Conservation (phyloP, 2,797 vertebrate species). For the Sebastolobus altivelis region DNA sequence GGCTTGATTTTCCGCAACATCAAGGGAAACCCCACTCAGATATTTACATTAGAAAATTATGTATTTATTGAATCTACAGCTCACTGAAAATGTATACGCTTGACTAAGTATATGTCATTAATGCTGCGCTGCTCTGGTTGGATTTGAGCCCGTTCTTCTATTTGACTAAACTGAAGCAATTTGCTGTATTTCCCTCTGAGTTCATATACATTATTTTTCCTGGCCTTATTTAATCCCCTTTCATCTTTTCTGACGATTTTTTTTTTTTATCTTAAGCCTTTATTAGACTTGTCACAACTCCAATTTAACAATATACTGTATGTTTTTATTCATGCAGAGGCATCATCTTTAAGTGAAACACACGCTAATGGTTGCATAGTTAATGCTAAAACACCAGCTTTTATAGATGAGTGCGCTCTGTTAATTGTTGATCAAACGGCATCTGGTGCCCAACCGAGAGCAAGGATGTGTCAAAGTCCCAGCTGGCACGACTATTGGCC, state of each 20-base stretch:
- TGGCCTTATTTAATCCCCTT: conserved; percentile 7
- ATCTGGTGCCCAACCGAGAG: conserved; percentile 56
- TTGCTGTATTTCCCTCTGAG: conserved; percentile 29
- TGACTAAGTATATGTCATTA: conserved; percentile 44
- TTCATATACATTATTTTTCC: conserved; percentile 20
- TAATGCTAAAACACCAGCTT: conserved; percentile 46
- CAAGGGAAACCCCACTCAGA: conserved; percentile 41
- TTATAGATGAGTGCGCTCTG: conserved; percentile 44
- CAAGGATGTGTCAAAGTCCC: conserved; percentile 48
- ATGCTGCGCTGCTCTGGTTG: conserved; percentile 37
- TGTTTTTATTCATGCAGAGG: conserved; percentile 32
- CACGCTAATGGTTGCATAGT: conserved; percentile 24
- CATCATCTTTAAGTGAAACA: not conserved
- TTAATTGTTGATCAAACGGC: conserved; percentile 70
- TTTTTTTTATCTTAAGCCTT: not conserved
- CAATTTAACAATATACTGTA: not conserved
- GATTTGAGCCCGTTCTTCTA: conserved; percentile 25
- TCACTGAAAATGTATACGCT: conserved; percentile 38
- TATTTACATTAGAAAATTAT: conserved; percentile 64
- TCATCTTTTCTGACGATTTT: not conserved
- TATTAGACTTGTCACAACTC: not conserved
- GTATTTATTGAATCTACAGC: conserved; percentile 51
- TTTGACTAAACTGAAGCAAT: conserved; percentile 20
- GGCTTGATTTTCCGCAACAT: conserved; percentile 50
- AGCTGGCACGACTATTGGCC: conserved; percentile 60